These are phyloP conservation scores for Anoura caudifer DNA, from an alignment of 2,113 vertebrate genomes.

Conservation along the genomic window DNA sequence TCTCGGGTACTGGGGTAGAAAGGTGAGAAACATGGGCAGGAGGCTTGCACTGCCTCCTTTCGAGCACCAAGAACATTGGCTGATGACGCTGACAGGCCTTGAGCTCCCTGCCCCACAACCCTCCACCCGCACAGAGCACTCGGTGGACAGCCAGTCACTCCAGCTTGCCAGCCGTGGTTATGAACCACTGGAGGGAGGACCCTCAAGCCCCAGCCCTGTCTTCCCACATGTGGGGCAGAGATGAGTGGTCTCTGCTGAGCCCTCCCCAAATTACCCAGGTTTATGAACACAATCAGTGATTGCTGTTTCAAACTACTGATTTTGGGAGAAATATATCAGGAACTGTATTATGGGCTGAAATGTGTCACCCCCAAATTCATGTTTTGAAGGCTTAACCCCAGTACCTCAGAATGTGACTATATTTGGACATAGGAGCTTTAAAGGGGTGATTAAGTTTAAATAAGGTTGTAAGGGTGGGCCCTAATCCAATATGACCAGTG, in stretches of 20 bases:
- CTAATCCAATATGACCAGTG: neutral
- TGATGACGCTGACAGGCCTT: fast-evolving
- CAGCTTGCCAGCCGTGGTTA: fast-evolving
- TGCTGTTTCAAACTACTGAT: neutral
- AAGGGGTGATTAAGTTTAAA: neutral
- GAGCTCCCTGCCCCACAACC: neutral
- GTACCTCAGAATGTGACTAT: neutral
- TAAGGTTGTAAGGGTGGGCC: neutral
- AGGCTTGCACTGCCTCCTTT: neutral
- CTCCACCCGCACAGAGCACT: neutral
- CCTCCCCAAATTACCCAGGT: neutral
- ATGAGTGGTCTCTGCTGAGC: neutral
- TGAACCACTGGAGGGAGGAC: neutral
- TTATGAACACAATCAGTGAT: neutral
- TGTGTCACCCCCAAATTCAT: neutral
- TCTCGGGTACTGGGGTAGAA: neutral
- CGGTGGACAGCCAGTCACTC: fast-evolving
- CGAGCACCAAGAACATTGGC: fast-evolving
- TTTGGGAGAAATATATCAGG: neutral
- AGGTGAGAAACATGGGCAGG: neutral
- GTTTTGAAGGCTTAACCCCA: neutral
- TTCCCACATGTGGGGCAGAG: neutral
- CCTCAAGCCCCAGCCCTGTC: neutral
- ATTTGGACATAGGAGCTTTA: neutral
- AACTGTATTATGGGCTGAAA: neutral